Base-by-base conservation (phyloP, 2,113 vertebrate genomes). In the Thalassoma bifasciatum region DNA sequence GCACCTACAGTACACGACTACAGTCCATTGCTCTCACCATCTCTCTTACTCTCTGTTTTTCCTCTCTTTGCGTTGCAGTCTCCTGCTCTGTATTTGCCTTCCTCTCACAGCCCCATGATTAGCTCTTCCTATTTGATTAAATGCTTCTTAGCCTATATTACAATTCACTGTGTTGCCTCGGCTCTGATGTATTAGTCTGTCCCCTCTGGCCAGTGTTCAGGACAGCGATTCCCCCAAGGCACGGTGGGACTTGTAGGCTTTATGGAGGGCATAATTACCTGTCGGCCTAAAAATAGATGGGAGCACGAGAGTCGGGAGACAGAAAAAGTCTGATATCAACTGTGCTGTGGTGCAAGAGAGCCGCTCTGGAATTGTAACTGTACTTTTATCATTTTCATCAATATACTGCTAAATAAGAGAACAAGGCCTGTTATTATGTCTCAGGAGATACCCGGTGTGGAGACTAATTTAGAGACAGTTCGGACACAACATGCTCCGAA, bases 181-280 rank as follows among this genome's bases (percentile, higher is more conserved):
- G 60, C 53, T 56, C 37, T 69, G 30, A 75, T 75, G n/a, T 19
- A 34, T 54, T 50, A 6, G 24, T 50, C 59, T 23, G 11, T 14
- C 10, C 17, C 22, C 51, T 21, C 46, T 12, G 8, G 67, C 21
- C 57, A 11, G 65, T 76, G 67, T 70, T 75, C 49, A 34, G 21
- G 22, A 47, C 10, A 36, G 14, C 49, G n/a, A 22, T 59, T 72
- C 30, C 54, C 50, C 51, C 23, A 53, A 69, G 67, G 59, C 63
- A 69, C 38, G 23, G 34, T 77, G 71, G 72, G 72, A 69, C 72
- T 72, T 75, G 82, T 68, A 58, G 72, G 71, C 72, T 47, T 40
- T 34, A 54, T 42, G 66, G 44, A 57, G 10, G 38, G 14, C 69
- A 54, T 84, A 81, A 81, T 84, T 84, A 81, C 62, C 63, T 79